phyloP scores from a whole-genome alignment of 2,797 vertebrate genomes.

The Clarias platycephalus region DNA sequence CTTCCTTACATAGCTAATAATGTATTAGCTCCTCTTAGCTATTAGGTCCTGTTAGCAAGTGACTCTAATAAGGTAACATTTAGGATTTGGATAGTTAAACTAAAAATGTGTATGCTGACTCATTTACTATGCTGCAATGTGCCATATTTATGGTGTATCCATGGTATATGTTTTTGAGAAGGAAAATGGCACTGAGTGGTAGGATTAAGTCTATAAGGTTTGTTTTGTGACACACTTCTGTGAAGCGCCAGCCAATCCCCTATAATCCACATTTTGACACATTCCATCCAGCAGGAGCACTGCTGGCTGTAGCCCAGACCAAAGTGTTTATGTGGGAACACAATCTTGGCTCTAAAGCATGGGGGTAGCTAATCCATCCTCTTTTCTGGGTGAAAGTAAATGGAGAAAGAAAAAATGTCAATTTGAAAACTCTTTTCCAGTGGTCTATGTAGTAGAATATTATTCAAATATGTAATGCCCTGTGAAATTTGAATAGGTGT shows the following conservation, averaged over 20 bases:
- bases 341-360: slow-evolving; percentile 33
- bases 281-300: slow-evolving; percentile 81
- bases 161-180: slow-evolving; percentile 56
- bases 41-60: neutral
- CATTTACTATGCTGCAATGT: neutral
- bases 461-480: neutral
- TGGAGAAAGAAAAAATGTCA: neutral
- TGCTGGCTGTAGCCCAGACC: slow-evolving; percentile 70
- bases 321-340: slow-evolving; percentile 1
- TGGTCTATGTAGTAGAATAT: neutral
- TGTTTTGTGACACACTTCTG: slow-evolving; percentile 59
- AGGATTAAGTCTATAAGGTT: slow-evolving; percentile 46
- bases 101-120: neutral
- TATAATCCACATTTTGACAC: slow-evolving; percentile 63
- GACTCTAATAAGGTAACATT: neutral
- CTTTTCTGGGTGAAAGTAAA: slow-evolving; percentile 38
- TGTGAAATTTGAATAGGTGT: neutral
- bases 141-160: slow-evolving; percentile 59
- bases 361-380: slow-evolving; percentile 57
- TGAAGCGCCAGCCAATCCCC: slow-evolving; percentile 19
- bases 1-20: neutral
- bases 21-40: neutral
- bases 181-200: slow-evolving; percentile 62
- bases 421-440: neutral
- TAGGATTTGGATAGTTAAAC: slow-evolving; percentile 15